phyloP scores from a whole-genome alignment of 2,888 invertebrate genomes.

The Oxytorus armatus region DNA sequence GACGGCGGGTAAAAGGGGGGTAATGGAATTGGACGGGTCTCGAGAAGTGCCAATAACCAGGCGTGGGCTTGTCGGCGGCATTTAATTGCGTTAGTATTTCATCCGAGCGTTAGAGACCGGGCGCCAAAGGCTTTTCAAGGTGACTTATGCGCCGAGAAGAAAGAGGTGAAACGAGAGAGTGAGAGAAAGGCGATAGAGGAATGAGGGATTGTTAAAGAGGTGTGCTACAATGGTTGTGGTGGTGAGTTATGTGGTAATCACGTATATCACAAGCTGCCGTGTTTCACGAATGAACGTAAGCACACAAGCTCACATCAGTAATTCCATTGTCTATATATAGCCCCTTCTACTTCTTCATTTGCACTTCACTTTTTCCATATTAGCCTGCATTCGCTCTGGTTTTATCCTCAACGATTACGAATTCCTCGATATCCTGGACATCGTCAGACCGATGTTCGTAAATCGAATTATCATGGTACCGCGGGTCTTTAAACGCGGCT shows the following conservation, averaged over 20 bases:
- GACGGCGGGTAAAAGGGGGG: conserved; percentile 72
- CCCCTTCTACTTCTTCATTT: conserved; percentile 51
- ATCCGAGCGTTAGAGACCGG: conserved; percentile 68
- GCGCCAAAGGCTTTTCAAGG: conserved; percentile 59
- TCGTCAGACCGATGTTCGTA: neutral
- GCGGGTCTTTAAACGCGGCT: neutral
- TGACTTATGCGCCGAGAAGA: conserved; percentile 66
- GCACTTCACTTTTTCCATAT: conserved; percentile 27
- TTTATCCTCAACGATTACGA: conserved; percentile 12
- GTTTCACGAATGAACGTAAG: conserved; percentile 24
- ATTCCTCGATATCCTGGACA: neutral
- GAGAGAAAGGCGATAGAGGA: neutral
- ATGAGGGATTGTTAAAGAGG: conserved; percentile 20
- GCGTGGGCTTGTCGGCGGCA: conserved; percentile 78
- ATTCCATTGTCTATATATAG: neutral
- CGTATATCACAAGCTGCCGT: conserved; percentile 38
- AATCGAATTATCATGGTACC: conserved; percentile 24
- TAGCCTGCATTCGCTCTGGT: neutral
- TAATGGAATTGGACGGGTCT: conserved; percentile 82
- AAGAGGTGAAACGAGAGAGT: conserved; percentile 28
- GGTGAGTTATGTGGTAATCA: conserved; percentile 37
- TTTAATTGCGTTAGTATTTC: conserved; percentile 83
- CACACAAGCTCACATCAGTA: neutral
- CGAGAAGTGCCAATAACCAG: conserved; percentile 83
- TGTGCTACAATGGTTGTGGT: conserved; percentile 26